Conservation (phyloP, 2,113 vertebrate genomes). For the Tetrao urogallus region DNA sequence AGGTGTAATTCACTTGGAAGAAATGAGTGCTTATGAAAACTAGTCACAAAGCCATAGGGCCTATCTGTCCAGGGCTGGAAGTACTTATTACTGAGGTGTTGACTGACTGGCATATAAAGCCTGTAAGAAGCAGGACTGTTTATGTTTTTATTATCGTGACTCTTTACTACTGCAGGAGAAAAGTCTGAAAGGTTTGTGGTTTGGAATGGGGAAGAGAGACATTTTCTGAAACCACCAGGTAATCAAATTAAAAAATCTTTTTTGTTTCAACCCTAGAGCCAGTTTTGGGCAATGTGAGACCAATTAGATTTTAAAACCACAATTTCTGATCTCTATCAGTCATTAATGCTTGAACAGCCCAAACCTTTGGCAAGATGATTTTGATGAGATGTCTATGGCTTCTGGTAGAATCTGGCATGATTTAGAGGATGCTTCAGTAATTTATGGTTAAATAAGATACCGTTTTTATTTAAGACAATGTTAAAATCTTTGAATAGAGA, state of each 20-base stretch:
- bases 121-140: background rate
- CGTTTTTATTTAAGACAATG: background rate
- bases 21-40: background rate
- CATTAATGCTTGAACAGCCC: background rate
- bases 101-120: background rate
- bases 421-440: slow-evolving; percentile 3
- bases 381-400: slow-evolving; percentile 10
- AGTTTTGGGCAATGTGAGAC: slow-evolving; percentile 11
- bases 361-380: slow-evolving; percentile 38
- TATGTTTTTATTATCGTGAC: background rate
- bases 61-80: background rate
- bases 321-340: slow-evolving; percentile 50
- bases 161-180: background rate
- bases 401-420: background rate
- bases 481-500: background rate
- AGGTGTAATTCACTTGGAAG: background rate
- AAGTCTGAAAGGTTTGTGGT: slow-evolving; percentile 24
- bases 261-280: slow-evolving; percentile 38
- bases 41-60: background rate
- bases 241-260: slow-evolving; percentile 40
- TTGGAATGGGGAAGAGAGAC: slow-evolving; percentile 14
- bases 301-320: slow-evolving; percentile 52
- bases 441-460: background rate
- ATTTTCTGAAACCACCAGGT: slow-evolving; percentile 39
- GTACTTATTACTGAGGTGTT: background rate